Evolutionary conservation across 2,888 invertebrate species (phyloP).

Genomic region (Leptinotarsa rubiginosa): DNA sequence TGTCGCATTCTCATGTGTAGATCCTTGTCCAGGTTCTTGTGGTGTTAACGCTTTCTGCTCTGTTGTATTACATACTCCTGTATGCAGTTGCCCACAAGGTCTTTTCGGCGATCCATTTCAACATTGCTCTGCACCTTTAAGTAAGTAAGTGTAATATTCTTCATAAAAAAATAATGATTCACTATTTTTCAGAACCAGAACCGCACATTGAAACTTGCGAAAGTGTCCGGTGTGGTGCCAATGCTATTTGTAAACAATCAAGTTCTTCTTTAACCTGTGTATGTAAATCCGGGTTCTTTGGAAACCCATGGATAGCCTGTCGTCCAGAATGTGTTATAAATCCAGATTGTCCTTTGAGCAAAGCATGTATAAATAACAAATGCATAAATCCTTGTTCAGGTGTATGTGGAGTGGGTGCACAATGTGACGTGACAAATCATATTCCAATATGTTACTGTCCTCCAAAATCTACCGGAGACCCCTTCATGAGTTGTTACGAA

Average conservation of each 20-base stretch:
- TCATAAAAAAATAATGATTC: slow-evolving; percentile 21
- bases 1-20: slow-evolving; percentile 77
- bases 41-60: slow-evolving; percentile 79
- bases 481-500: slow-evolving; percentile 79
- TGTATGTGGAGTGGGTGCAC: slow-evolving; percentile 80
- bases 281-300: slow-evolving; percentile 80
- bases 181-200: slow-evolving; percentile 55
- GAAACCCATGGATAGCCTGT: slow-evolving; percentile 83
- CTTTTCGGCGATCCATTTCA: slow-evolving; percentile 83
- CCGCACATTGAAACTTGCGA: slow-evolving; percentile 72
- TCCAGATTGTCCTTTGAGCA: slow-evolving; percentile 78
- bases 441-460: slow-evolving; percentile 83
- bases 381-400: slow-evolving; percentile 82
- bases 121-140: slow-evolving; percentile 74
- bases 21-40: slow-evolving; percentile 85
- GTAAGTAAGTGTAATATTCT: slow-evolving; percentile 64
- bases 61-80: slow-evolving; percentile 79
- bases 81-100: slow-evolving; percentile 77
- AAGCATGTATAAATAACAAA: slow-evolving; percentile 81
- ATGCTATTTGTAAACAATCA: slow-evolving; percentile 76
- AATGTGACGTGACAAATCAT: slow-evolving; percentile 80
- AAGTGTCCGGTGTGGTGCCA: slow-evolving; percentile 78
- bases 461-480: slow-evolving; percentile 78
- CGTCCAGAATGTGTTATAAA: slow-evolving; percentile 86
- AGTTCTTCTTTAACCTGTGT: slow-evolving; percentile 77